These are phyloP conservation scores for Vireo griseus DNA, from an alignment of 2,797 vertebrate genomes.

Conservation along the genomic window DNA sequence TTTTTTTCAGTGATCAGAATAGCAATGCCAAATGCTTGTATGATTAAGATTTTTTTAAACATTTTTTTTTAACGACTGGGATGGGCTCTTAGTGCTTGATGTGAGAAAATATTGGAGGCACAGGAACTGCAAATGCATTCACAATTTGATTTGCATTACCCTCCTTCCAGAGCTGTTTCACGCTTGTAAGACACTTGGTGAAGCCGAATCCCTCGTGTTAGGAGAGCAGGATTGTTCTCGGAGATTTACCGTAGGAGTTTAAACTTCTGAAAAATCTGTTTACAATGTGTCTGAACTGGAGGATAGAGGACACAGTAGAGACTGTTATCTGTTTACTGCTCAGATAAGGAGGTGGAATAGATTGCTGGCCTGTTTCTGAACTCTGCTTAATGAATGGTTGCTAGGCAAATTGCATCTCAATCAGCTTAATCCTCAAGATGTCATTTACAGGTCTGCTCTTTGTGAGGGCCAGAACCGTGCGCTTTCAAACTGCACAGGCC, in stretches of 20 bases:
- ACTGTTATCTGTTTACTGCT: slow-evolving; percentile 83
- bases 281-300: slow-evolving; percentile 74
- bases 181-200: slow-evolving; percentile 5
- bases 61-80: neutral
- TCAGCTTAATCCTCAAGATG: slow-evolving; percentile 84
- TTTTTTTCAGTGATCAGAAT: slow-evolving; percentile 44
- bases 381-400: slow-evolving; percentile 81
- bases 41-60: neutral
- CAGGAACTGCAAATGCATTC: slow-evolving; percentile 26
- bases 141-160: slow-evolving; percentile 36
- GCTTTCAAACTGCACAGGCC: slow-evolving; percentile 55
- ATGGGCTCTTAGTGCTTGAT: slow-evolving; percentile 11
- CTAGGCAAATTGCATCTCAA: slow-evolving; percentile 82
- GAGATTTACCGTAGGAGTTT: slow-evolving; percentile 49
- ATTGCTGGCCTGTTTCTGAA: slow-evolving; percentile 83
- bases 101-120: slow-evolving; percentile 33
- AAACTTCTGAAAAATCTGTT: slow-evolving; percentile 74
- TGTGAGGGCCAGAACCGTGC: slow-evolving; percentile 65
- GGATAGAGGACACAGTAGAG: slow-evolving; percentile 71
- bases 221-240: slow-evolving; percentile 40
- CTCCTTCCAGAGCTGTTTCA: slow-evolving; percentile 19
- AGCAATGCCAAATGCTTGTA: slow-evolving; percentile 18
- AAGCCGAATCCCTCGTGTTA: neutral
- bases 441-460: slow-evolving; percentile 83
- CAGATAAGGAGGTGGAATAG: slow-evolving; percentile 82